Evolutionary conservation across 2,888 invertebrate genomes (phyloP).

Genomic region (Ormyrus pomaceus): DNA sequence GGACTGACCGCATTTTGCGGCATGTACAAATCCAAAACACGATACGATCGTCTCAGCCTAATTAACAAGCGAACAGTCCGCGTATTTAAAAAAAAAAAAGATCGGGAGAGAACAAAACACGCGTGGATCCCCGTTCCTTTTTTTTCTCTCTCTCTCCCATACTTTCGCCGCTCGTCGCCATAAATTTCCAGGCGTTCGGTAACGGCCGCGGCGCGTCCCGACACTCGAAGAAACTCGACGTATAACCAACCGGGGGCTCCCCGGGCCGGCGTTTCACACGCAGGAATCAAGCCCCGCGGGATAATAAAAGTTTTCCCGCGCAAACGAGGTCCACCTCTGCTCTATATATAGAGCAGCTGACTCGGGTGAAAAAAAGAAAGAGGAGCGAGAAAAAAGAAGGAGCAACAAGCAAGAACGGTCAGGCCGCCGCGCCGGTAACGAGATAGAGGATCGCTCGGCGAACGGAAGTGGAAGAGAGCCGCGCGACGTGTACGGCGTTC

Average conservation of each 20-base stretch:
- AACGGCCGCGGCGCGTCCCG: not conserved
- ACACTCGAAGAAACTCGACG: too few relatives aligned
- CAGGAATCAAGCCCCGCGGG: not conserved
- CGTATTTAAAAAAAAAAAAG: not conserved
- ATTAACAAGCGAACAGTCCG: slow-evolving; percentile 17
- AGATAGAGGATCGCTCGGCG: slow-evolving; percentile 55
- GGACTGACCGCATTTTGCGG: not conserved
- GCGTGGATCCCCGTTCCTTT: not conserved
- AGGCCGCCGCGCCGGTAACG: slow-evolving; percentile 52
- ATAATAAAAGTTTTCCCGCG: slow-evolving; percentile 43
- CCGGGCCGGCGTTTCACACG: not conserved
- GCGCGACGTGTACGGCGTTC: slow-evolving; percentile 30
- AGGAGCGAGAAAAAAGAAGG: slow-evolving; percentile 37
- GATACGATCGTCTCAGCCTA: slow-evolving; percentile 28
- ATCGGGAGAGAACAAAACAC: not conserved
- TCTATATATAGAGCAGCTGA: slow-evolving; percentile 30
- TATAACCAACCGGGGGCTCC: not conserved
- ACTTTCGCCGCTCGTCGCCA: slow-evolving; percentile 24
- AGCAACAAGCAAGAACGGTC: slow-evolving; percentile 57
- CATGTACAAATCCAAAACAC: slow-evolving; percentile 6
- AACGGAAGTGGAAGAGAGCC: slow-evolving; percentile 54
- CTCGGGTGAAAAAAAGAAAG: not conserved
- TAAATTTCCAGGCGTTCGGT: slow-evolving; percentile 19
- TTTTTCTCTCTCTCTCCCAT: slow-evolving; percentile 13
- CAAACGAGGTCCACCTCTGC: slow-evolving; percentile 40